Evolutionary conservation across 2,797 vertebrate species (phyloP), one percentile per base, ranked within the genome.

Genomic region (Neoniphon sammara): DNA sequence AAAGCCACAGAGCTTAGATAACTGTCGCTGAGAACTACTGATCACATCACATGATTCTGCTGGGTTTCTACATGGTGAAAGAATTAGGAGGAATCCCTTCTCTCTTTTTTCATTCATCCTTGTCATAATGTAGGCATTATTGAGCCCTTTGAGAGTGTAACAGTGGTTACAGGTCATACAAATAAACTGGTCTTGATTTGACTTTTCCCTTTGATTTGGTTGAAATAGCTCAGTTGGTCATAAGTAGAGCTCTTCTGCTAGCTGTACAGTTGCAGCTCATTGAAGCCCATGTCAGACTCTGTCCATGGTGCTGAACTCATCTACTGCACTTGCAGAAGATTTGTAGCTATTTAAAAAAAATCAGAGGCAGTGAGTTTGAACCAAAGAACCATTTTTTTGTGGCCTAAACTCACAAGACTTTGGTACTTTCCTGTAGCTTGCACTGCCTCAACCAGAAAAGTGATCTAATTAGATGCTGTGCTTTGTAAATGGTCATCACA

Each of bases 311-410:
- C 67, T 50, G 70, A 75, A 60, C 65, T 80, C 82, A 81, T 64
- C 9, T 78, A 71, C 67, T 62, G 70, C 75, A 77, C 78, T 70
- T 75, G 80, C 68, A 76, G 55, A 85, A 31, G 70, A 87, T 66
- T 68, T 56, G 49, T 52, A 88, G 73, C 57, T 73, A 61, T 62
- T n/a, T n/a, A n/a, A n/a, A n/a, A n/a, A n/a, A n/a, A n/a, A n/a
- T 70, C 72, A 81, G 31, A 31, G 31, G 3, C 31, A n/a, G n/a
- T n/a, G n/a, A n/a, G n/a, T n/a, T n/a, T n/a, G n/a, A n/a, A n/a
- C n/a, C n/a, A n/a, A n/a, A n/a, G n/a, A n/a, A n/a, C n/a, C n/a
- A n/a, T n/a, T n/a, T n/a, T n/a, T n/a, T n/a, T n/a, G n/a, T n/a
- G n/a, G n/a, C n/a, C n/a, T n/a, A n/a, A n/a, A n/a, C n/a, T n/a